Evolutionary conservation across 2,888 invertebrate genomes (phyloP).

Genomic region (Alitta virens): DNA sequence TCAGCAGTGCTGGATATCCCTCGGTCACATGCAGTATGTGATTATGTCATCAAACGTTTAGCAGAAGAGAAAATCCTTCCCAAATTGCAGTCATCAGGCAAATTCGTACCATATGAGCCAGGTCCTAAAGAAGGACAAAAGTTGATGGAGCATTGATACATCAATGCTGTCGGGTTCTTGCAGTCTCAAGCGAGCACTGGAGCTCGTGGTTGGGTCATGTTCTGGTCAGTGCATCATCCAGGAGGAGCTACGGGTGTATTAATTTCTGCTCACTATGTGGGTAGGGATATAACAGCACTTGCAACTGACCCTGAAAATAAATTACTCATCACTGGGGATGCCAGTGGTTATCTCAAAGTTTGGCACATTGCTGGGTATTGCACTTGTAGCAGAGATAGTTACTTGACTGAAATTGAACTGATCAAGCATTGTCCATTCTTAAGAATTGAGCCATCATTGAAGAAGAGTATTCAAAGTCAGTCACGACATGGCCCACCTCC

Average conservation of each 20-base stretch:
- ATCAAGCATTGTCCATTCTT: background rate
- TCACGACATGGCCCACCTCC: background rate
- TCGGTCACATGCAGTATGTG: too few species aligned
- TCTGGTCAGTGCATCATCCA: slow-evolving; percentile 79
- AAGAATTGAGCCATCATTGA: background rate
- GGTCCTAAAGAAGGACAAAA: background rate
- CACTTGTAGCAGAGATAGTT: background rate
- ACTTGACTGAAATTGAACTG: background rate
- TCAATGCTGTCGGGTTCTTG: background rate
- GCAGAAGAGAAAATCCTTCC: too few species aligned
- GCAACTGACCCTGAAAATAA: slow-evolving; percentile 70
- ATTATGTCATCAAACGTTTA: too few species aligned
- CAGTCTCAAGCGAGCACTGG: slow-evolving; percentile 46
- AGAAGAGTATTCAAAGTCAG: background rate
- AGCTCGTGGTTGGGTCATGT: slow-evolving; percentile 72
- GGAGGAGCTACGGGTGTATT: slow-evolving; percentile 73
- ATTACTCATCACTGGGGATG: slow-evolving; percentile 63
- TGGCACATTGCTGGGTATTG: slow-evolving; percentile 26
- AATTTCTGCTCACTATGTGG: slow-evolving; percentile 67
- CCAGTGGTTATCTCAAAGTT: slow-evolving; percentile 28
- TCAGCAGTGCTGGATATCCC: too few species aligned
- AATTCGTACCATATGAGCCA: too few species aligned
- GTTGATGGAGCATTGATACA: background rate
- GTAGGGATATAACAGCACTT: slow-evolving; percentile 66
- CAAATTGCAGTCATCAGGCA: too few species aligned